Evolutionary conservation across 2,113 vertebrate species (phyloP), one percentile per base, ranked within the genome.

Genomic region (Cephalopholis sonnerati): DNA sequence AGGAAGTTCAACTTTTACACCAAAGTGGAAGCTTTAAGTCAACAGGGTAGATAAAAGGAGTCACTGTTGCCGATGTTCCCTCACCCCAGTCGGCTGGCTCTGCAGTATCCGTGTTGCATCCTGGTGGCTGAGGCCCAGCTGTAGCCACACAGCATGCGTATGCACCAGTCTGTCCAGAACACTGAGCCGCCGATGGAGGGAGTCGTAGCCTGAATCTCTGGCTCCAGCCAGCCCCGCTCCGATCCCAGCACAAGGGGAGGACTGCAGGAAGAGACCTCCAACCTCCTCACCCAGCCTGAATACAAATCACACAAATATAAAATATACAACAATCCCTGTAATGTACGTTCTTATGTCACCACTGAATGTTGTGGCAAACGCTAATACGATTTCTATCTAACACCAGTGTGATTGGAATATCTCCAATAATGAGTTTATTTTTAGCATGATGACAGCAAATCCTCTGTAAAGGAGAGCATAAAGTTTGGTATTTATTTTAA

Each of bases 181-280:
- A 73, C 97, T 98, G 63, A 98, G 96, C 76, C 95, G 96, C 77
- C 95, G 96, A 62, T 94, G 96, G 13, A 97, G 93, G 44, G 97
- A 98, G 87, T 98, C 97, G 18, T 99, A 99, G 76, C 98, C 98
- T 2, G 98, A 98, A 85, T 99, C 97, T 67, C 97, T 94, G 0
- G 93, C 94, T 12, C 95, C 95, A 15, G 87, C 83, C 74, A 93
- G 94, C 0, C 92, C 79, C 2, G 90, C 92, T 24, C 84, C 79
- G 54, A 95, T 95, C 2, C 92, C 74, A 5, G 94, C 91, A 17
- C 88, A 86, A 22, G 91, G 87, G 1, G 94, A 79, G 2, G 92
- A 89, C 84, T 96, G 96, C 2, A 95, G 75, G 89, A 93, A 96
- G 74, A 95, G 90, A 44, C 95, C 92, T 22, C 92, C 96, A 90